These are phyloP conservation scores for Synergus gifuensis DNA, from an alignment of 2,888 invertebrate species.

Conservation along the genomic window DNA sequence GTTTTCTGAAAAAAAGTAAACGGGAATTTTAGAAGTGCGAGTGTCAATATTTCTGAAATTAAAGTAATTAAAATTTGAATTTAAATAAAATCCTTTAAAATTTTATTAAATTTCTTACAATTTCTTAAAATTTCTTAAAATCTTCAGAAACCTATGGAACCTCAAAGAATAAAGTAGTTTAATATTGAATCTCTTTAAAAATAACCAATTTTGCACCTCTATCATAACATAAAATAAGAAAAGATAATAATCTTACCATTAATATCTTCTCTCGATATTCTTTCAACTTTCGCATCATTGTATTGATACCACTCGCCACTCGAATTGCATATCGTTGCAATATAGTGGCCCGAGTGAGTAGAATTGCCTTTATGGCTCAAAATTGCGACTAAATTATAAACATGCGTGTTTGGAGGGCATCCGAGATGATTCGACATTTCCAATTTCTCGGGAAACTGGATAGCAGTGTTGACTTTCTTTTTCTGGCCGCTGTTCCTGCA, in stretches of 20 bases:
- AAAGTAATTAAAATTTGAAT: background rate
- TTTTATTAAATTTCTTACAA: no score
- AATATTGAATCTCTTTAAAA: no score
- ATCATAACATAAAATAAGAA: background rate
- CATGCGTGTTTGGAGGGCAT: constrained; percentile 67
- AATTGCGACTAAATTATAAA: constrained; percentile 82
- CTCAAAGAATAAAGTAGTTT: no score
- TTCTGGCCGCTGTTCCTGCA: constrained; percentile 80
- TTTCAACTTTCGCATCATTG: constrained; percentile 81
- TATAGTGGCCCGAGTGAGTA: constrained; percentile 84
- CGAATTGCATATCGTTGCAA: constrained; percentile 77
- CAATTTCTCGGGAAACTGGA: constrained; percentile 81
- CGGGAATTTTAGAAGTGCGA: background rate
- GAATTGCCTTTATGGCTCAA: constrained; percentile 83
- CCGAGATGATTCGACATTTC: constrained; percentile 80
- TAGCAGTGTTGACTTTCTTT: constrained; percentile 81
- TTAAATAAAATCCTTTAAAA: no score
- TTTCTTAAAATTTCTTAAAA: no score
- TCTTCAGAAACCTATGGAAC: no score
- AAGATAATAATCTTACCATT: constrained; percentile 61
- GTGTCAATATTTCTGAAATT: background rate
- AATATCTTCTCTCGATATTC: constrained; percentile 75
- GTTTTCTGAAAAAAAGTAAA: constrained; percentile 63
- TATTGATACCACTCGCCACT: constrained; percentile 83
- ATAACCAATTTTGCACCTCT: no score